Evolutionary conservation across 2,113 vertebrate species (phyloP).

Genomic region (Ardeotis arabs): DNA sequence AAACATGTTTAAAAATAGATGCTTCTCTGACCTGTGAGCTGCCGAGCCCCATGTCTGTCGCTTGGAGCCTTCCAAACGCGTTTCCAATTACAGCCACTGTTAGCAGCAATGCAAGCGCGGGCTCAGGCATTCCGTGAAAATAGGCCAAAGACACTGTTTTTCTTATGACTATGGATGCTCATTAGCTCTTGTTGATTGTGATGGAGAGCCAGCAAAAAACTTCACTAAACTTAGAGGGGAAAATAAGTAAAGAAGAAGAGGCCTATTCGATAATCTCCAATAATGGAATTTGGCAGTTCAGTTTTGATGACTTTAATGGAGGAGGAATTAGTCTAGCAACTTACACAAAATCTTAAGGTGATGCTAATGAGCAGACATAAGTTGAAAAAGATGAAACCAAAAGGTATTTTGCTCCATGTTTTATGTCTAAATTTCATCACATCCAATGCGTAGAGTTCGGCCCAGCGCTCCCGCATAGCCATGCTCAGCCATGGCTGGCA

Average conservation of each 20-base stretch:
- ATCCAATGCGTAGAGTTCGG: background rate
- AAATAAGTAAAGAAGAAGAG: background rate
- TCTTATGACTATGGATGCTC: background rate
- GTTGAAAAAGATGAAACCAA: background rate
- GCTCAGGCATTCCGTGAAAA: background rate
- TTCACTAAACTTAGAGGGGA: background rate
- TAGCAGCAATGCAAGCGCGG: background rate
- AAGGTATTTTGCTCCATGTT: background rate
- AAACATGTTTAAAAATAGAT: background rate
- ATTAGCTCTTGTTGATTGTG: background rate
- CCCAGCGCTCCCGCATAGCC: fast-evolving
- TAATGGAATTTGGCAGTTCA: background rate
- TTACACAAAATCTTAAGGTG: background rate
- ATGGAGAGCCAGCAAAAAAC: background rate
- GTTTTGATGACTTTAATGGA: background rate
- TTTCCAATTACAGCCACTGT: background rate
- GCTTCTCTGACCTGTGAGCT: background rate
- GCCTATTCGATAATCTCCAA: background rate
- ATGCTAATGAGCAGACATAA: background rate
- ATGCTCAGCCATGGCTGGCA: background rate
- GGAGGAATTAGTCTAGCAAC: background rate
- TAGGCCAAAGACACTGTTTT: background rate
- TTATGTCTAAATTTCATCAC: background rate
- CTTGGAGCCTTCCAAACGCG: fast-evolving
- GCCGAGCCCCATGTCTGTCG: background rate